Base-by-base conservation (phyloP, 2,797 vertebrate genomes). In the Halcyon leucocephala region DNA sequence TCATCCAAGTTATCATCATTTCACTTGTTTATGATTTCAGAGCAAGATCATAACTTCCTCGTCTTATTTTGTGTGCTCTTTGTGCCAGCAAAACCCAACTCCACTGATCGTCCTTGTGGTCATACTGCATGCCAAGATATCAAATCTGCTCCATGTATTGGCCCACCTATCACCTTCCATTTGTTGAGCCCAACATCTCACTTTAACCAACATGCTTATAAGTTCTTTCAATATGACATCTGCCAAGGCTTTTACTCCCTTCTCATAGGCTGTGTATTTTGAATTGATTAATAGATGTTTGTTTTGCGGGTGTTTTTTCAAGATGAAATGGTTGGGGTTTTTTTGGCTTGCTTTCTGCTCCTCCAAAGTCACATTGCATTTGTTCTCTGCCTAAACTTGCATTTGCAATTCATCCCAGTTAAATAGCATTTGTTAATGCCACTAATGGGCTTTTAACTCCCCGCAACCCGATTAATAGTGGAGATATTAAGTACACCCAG, bases 401-500 rank as follows among this genome's bases (percentile, higher is more conserved):
- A 93, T 95, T 95, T 97, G 94, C 94, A 95, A 95, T 97, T 96
- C 92, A 95, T 72, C 37, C 35, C 52, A 65, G 91, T 92, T 95
- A 94, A 97, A 93, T 62, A 95, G 90, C 74, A 78, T 96, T 92
- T 93, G 95, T 96, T 97, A 94, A 92, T 96, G 93, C 96, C 78
- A 90, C 94, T 97, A 97, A 97, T 87, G 94, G 96, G 74, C 95
- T 97, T 94, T 96, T 97, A 96, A 97, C 88, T 96, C 81, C 49
- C 94, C 86, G 69, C 93, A 94, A 82, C 94, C 74, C 25, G 90
- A 95, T 95, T 97, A 96, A 96, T 96, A 96, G 90, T 51, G 74
- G 84, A 95, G 95, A 97, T 96, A 94, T 89, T 96, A 95, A 93
- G 94, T 94, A 96, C 46, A 89, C 92, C 83, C 86, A 95, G 94